Percentiles rank a stretch among this genome's conserved stretches.
phyloP scores from a whole-genome alignment of 2,888 invertebrate genomes.

The Pseudococcus jackbeardsleyi region DNA sequence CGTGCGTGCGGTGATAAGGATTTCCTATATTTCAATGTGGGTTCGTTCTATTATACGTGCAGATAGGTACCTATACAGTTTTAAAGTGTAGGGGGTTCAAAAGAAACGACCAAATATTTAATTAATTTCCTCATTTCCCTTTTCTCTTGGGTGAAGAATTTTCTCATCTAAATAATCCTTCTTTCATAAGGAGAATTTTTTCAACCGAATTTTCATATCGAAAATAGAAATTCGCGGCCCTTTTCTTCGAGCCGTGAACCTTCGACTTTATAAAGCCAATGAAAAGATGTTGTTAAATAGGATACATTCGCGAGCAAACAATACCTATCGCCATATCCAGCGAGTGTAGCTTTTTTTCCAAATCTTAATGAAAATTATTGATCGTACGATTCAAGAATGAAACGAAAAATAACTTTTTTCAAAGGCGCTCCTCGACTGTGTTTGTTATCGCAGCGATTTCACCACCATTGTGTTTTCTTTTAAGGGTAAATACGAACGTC shows the following conservation, averaged over 20 bases:
- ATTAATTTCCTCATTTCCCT: neutral
- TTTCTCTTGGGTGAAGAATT: neutral
- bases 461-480: conserved; percentile 59
- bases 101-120: neutral
- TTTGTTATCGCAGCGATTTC: conserved; percentile 47
- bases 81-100: neutral
- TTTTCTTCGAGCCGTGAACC: neutral
- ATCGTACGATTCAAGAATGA: conserved; percentile 46
- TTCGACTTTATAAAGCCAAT: neutral
- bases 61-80: neutral
- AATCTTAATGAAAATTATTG: conserved; percentile 52
- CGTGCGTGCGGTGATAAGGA: neutral
- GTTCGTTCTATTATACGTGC: neutral
- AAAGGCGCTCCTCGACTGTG: conserved; percentile 20
- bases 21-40: neutral
- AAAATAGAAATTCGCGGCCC: no score
- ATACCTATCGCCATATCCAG: neutral
- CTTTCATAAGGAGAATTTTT: neutral
- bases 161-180: no score
- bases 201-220: neutral
- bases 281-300: neutral
- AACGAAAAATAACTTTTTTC: conserved; percentile 26
- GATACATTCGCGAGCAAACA: neutral
- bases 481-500: conserved; percentile 35
- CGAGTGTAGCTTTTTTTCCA: neutral